phyloP scores from a whole-genome alignment of 2,888 invertebrate species.

The Drosophila phalerata region DNA sequence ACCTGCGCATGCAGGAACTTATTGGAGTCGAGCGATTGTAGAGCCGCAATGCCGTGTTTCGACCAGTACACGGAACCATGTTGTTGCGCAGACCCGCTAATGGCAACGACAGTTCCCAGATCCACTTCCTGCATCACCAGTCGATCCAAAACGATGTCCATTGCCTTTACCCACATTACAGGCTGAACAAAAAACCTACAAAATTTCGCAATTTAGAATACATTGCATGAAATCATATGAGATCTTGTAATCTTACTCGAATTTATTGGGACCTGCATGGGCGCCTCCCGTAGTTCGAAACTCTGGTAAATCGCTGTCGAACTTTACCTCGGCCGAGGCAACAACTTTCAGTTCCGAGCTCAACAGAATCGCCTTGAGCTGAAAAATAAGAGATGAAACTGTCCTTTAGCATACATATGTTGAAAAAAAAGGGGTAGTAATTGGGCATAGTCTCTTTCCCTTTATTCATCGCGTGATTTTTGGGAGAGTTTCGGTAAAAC shows the following conservation, averaged over 20 bases:
- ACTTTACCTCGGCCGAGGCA: constrained; percentile 93
- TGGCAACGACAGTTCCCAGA: constrained; percentile 92
- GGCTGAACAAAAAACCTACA: constrained; percentile 92
- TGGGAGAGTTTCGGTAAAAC: constrained; percentile 76
- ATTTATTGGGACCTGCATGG: constrained; percentile 85
- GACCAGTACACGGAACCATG: constrained; percentile 99
- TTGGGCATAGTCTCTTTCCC: constrained; percentile 22
- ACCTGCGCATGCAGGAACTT: constrained; percentile 94
- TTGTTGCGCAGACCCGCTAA: constrained; percentile 98
- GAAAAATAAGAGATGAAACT: constrained; percentile 78
- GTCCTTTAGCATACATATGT: not conserved
- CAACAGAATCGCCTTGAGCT: constrained; percentile 96
- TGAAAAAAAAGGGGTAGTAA: constrained; percentile 7
- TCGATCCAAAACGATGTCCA: constrained; percentile 95
- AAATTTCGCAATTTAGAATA: constrained; percentile 55
- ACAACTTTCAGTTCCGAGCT: constrained; percentile 90
- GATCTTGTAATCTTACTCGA: constrained; percentile 75
- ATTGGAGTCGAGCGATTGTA: constrained; percentile 89
- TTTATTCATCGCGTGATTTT: not conserved
- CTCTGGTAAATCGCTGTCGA: constrained; percentile 97
- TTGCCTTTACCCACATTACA: constrained; percentile 97
- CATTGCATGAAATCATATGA: not conserved
- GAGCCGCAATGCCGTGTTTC: constrained; percentile 89
- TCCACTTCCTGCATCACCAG: constrained; percentile 93
- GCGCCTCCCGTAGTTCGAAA: constrained; percentile 89